Evolutionary conservation across 2,888 invertebrate species (phyloP).

Genomic region (Meandrusa payeni): DNA sequence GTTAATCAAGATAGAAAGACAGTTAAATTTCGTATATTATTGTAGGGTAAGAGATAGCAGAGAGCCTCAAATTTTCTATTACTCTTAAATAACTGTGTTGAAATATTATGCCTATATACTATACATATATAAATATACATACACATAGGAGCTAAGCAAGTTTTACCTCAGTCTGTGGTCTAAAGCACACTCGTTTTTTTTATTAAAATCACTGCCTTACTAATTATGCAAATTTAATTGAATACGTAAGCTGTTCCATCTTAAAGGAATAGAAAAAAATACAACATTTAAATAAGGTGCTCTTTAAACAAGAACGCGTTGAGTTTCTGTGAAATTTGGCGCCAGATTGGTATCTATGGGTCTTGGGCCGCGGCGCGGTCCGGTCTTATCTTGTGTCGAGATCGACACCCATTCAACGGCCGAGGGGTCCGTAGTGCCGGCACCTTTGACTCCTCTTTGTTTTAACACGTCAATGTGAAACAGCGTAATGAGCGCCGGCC

Average conservation of each 20-base stretch:
- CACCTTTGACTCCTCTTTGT: constrained; percentile 56
- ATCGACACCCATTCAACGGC: constrained; percentile 61
- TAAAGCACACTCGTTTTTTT: too few species aligned
- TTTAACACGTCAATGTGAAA: constrained; percentile 54
- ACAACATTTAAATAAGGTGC: constrained; percentile 39
- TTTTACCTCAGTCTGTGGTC: too few species aligned
- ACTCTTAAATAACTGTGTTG: too few species aligned
- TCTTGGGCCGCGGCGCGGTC: constrained; percentile 33
- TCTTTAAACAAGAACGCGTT: constrained; percentile 40
- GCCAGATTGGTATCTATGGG: constrained; percentile 63
- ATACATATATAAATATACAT: too few species aligned
- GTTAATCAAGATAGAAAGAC: too few species aligned
- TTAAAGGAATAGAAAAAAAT: constrained; percentile 27
- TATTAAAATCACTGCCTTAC: constrained; percentile 1
- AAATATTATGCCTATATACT: too few species aligned
- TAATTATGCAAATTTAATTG: constrained; percentile 11
- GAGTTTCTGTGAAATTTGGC: constrained; percentile 74
- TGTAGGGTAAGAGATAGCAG: too few species aligned
- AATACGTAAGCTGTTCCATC: constrained; percentile 10
- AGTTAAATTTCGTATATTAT: too few species aligned
- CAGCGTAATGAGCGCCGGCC: constrained; percentile 46
- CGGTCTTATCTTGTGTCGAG: constrained; percentile 55
- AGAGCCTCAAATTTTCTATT: too few species aligned
- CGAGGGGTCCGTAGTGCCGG: constrained; percentile 43
- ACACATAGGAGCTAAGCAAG: too few species aligned